phyloP scores from a whole-genome alignment of 2,113 vertebrate species.

The Indri indri region DNA sequence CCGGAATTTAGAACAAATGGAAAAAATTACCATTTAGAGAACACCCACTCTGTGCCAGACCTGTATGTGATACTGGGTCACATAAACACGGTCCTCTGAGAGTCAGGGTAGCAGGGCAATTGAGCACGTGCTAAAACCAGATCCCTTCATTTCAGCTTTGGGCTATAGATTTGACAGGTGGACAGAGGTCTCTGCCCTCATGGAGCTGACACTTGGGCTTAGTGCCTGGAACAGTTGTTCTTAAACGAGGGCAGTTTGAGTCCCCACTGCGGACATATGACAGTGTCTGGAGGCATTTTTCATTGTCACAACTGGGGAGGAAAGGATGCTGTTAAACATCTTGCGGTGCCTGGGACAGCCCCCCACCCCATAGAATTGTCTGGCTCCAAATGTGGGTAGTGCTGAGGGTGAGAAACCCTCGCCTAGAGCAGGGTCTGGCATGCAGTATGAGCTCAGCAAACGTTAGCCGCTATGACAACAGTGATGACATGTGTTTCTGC shows the following conservation, averaged over 20 bases:
- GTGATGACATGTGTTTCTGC: not conserved
- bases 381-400: not conserved
- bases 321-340: not conserved
- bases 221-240: not conserved
- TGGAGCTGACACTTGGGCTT: not conserved
- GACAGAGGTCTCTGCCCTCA: not conserved
- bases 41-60: not conserved
- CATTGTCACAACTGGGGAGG: not conserved
- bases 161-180: not conserved
- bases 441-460: not conserved
- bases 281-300: not conserved
- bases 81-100: not conserved
- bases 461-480: not conserved
- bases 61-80: not conserved
- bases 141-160: not conserved
- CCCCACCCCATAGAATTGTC: accelerated
- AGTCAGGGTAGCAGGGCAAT: not conserved
- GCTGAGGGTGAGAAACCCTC: not conserved
- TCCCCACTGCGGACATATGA: accelerated
- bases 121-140: not conserved
- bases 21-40: not conserved
- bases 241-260: not conserved
- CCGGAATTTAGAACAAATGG: not conserved
- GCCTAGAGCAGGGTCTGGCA: not conserved
- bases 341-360: not conserved